A percentile compares a stretch with the other conserved stretches of the same genome.
These are phyloP conservation scores for Trachemys scripta DNA, from an alignment of 2,113 vertebrate genomes.

Conservation along the genomic window DNA sequence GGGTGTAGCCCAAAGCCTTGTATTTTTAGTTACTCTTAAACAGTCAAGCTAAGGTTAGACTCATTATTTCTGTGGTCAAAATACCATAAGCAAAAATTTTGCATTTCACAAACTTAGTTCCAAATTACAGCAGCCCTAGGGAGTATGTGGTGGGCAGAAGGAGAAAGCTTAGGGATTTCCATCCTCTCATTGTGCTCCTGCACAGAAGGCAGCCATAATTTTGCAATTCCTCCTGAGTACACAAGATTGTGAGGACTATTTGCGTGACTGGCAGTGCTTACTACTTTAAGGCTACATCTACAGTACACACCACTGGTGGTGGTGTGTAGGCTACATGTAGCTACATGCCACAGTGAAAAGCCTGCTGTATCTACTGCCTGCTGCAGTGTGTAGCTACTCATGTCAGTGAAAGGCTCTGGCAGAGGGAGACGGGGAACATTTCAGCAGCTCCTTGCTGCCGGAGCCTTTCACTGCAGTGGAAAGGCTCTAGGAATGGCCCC, in stretches of 20 bases:
- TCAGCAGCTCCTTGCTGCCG: no score
- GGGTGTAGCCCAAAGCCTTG: not conserved
- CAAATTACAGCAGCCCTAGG: not conserved
- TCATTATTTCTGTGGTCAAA: not conserved
- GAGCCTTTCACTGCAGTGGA: no score
- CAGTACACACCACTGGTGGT: not conserved
- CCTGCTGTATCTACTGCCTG: not conserved
- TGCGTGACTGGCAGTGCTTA: not conserved
- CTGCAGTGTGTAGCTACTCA: not conserved
- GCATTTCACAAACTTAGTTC: not conserved
- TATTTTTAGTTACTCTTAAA: not conserved
- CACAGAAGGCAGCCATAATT: not conserved
- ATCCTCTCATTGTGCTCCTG: not conserved
- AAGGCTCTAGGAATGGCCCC: no score
- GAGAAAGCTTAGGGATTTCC: not conserved
- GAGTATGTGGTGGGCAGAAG: not conserved
- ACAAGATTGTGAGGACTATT: rapidly evolving
- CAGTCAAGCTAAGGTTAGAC: not conserved
- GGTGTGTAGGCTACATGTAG: not conserved
- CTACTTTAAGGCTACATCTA: not conserved
- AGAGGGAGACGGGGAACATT: no score
- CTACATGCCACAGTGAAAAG: not conserved
- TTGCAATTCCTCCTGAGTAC: not conserved
- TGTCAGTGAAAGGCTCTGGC: not conserved
- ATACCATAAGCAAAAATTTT: not conserved